Base-by-base conservation (phyloP, 1,140 invertebrate species). In the Batillaria attramentaria region DNA sequence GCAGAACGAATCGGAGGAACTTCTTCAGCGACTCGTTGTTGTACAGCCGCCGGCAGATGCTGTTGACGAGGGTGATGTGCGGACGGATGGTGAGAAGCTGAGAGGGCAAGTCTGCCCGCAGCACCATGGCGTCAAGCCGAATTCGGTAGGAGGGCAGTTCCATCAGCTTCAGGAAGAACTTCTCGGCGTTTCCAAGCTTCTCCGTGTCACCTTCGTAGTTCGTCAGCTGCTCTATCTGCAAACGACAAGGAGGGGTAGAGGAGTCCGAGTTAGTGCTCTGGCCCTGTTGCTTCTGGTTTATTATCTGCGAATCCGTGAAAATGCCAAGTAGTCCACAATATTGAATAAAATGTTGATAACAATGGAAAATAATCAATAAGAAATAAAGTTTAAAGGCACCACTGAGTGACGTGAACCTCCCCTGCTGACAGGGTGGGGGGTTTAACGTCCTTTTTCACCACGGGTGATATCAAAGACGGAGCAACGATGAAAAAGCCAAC, bases 41-140 rank as follows among this genome's bases (percentile, higher is more conserved):
- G 39, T 88, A 84, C 8, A 91, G 86, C 46, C 81, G 72, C 28
- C 86, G 74, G 66, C 86, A 88, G 31, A 84, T 74, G 31, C 83
- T 80, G 57, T 83, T 87, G 2, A 89, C 75, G 13, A 87, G 69
- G 42, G 85, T 81, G 41, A 90, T 83, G 69, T 88, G 88, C 31
- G 87, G 88, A 28, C 85, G 78, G 33, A 88, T 85, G n/a, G 81
- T 43, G 31, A 84, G 85, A 10, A 90, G 54, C 77, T 87, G 85
- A 18, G 86, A 84, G 78, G 85, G 88, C 60, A 88, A 88, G 78
- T 90, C 89, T 28, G 84, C 96, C 41, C 96, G 96, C 24, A 95
- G 94, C 66, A 97, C 93, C 93, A 99, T 97, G 2, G 96, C 95
- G 88, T 96, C 97, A 81, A 98, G 97, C 80, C 96, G 95, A n/a